A percentile compares a stretch with the other conserved stretches of the same genome.
phyloP scores from a whole-genome alignment of 2,113 vertebrate species.

The Danio rerio region GRCz12tu NC_133192.1:10489501-10490000 shows the following conservation, averaged over 20 bases:
- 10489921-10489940: background rate
- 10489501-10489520: too few species aligned
- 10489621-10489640: too few species aligned
- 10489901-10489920: conserved; percentile 19
- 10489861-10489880: conserved; percentile 15
- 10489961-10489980: too few species aligned
- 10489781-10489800: conserved; percentile 39
- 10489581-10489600: too few species aligned
- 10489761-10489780: conserved; percentile 31
- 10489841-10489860: conserved; percentile 16
- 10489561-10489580: too few species aligned
- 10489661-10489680: background rate
- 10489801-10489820: conserved; percentile 34
- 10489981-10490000: too few species aligned
- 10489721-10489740: conserved; percentile 11
- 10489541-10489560: too few species aligned
- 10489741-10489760: conserved; percentile 35
- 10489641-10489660: background rate
- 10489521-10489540: too few species aligned
- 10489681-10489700: conserved; percentile 9
- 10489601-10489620: too few species aligned
- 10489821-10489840: background rate
- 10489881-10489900: background rate
- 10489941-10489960: too few species aligned
- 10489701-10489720: conserved; percentile 5